phyloP scores from a whole-genome alignment of 2,113 vertebrate genomes.

The Lipotes vexillifer region DNA sequence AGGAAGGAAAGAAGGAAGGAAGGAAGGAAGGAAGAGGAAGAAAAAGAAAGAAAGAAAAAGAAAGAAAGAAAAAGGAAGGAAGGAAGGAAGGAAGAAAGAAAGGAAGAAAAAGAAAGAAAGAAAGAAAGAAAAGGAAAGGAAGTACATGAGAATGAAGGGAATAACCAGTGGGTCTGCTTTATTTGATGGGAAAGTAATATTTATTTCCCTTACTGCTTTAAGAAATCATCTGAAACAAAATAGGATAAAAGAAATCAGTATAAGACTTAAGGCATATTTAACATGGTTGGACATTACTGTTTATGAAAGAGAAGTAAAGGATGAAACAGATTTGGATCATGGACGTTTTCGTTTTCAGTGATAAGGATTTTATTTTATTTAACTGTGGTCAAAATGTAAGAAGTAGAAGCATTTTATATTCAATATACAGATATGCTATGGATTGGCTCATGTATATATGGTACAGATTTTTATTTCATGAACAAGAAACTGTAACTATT shows the following conservation, averaged over 20 bases:
- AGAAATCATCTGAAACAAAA: background rate
- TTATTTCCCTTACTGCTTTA: background rate
- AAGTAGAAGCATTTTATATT: background rate
- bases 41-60: background rate
- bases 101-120: too few relatives aligned
- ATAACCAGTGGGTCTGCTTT: background rate
- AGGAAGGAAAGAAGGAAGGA: too few relatives aligned
- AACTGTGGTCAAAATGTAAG: background rate
- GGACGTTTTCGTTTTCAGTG: background rate
- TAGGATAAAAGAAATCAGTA: background rate
- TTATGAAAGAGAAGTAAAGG: background rate
- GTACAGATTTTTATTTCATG: background rate
- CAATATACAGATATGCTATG: background rate
- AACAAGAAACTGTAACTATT: background rate
- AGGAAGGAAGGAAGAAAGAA: too few relatives aligned
- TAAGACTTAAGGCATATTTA: background rate
- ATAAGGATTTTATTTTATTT: background rate
- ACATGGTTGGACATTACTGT: background rate
- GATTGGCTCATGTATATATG: background rate
- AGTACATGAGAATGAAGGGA: background rate
- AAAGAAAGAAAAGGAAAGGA: background rate
- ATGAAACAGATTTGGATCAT: background rate
- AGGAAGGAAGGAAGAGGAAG: too few relatives aligned
- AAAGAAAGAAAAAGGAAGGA: background rate
- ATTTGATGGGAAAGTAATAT: background rate